These are phyloP conservation scores for Hippolais icterina DNA, from an alignment of 2,113 vertebrate species.

Conservation along the genomic window DNA sequence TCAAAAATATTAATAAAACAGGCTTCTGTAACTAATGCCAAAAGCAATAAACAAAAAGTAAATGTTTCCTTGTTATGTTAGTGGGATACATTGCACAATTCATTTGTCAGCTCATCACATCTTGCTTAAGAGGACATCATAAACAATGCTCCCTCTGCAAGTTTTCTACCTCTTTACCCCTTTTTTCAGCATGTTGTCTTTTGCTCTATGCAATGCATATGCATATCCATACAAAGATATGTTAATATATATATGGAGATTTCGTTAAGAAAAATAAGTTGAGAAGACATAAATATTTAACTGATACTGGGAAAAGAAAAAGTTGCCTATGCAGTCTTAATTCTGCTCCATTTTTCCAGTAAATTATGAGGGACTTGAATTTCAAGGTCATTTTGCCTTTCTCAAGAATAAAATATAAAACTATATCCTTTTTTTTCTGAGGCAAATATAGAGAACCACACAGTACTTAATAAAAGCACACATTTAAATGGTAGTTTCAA, in stretches of 20 bases:
- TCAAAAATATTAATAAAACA: neutral
- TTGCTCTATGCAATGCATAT: neutral
- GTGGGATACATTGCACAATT: neutral
- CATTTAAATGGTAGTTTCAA: neutral
- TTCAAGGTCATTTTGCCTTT: neutral
- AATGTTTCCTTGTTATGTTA: neutral
- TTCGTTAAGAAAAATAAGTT: neutral
- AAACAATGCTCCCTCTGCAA: neutral
- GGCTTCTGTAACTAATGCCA: neutral
- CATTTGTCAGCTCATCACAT: neutral
- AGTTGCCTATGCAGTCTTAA: neutral
- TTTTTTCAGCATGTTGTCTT: neutral
- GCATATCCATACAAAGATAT: neutral
- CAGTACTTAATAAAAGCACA: neutral
- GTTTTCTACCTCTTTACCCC: neutral
- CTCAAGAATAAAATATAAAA: neutral
- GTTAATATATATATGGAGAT: neutral
- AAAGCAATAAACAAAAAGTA: neutral
- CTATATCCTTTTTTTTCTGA: neutral
- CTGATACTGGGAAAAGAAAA: neutral
- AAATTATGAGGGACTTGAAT: neutral
- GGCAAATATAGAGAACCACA: neutral
- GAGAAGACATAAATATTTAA: slow-evolving; percentile 41
- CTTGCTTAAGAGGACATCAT: neutral
- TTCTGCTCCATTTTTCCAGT: neutral